Base-by-base conservation (phyloP, 2,888 invertebrate genomes). In the Nomada lathburiana region DNA sequence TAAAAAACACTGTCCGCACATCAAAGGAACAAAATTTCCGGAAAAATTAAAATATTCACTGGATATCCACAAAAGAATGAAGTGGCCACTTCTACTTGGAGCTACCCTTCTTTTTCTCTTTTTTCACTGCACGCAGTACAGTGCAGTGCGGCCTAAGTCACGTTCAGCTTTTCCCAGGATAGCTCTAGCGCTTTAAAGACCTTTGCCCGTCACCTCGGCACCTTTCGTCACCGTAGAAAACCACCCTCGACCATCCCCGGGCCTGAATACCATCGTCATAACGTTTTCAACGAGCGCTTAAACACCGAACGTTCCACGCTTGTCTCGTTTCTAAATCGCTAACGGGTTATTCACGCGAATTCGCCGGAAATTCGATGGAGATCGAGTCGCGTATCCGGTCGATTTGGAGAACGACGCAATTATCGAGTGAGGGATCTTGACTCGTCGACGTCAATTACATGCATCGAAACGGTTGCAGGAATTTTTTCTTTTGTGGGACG, bases 201-300 rank as follows among this genome's bases (percentile, higher is more conserved):
- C 59, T 76, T 60, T 59, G n/a, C 64, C 57, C 70, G 36, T 64
- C 69, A 23, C 62, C 65, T 36, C 55, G 36, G 0, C 18, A 7
- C 20, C 23, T 73, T 68, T 63, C 55, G 5, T 50, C n/a, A 50
- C 50, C 23, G 50, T 20, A 36, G 47, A 68, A 73, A 68, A 68
- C 73, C 44, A n/a, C n/a, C 44, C 62, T 67, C 29, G n/a, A 23
- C 55, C 50, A 23, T 36, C 20, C 57, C 52, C 42, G 50, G 69
- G 23, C 42, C 63, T 64, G 5, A n/a, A 65, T 64, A 65, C 29
- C 36, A 36, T 70, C 74, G 47, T 71, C 20, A 7, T 18, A 20
- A 47, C 53, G 55, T 63, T 70, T 42, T 71, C 42, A 69, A 16
- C 55, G 57, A 44, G 23, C 36, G 23, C 36, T 42, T 29, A 57